Base-by-base conservation (phyloP, 2,113 vertebrate species). In the Dissostichus mawsoni region DNA sequence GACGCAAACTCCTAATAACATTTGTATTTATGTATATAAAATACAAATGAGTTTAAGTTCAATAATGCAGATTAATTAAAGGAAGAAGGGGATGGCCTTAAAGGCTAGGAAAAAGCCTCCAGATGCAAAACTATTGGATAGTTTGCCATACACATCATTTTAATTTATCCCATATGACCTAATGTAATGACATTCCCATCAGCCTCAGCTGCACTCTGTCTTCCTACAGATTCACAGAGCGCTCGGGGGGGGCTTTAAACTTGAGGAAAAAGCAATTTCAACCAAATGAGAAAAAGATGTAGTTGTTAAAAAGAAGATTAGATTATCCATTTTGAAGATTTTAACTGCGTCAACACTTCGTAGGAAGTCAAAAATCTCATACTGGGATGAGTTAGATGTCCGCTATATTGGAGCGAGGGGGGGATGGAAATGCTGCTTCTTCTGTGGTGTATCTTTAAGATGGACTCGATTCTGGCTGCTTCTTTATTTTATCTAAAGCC, bases 401-500 rank as follows among this genome's bases (percentile, higher is more conserved):
- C 68, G 0, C 59, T 82, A 67, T 78, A 68, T 58, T 50, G 29
- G 64, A 59, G 64, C 14, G 67, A 69, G 63, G 23, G 58, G 50
- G 4, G 50, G 47, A 1, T 18, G 48, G 59, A 41, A 47, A 18
- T 8, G 3, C 23, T 47, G 55, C 67, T 69, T 79, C 67, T 76
- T 56, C 57, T 82, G 70, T 78, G 83, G 75, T 83, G 82, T 90
- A 91, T 90, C 90, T 92, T 90, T 61, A 82, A 78, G 76, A 76
- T 69, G 41, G 45, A 78, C 78, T 85, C 47, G 6, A 64, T 76
- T 78, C 57, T 62, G 52, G 51, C 48, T 5, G 52, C 17, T 51
- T 69, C 1, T 41, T 51, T 51, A 51, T 20, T 11, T 63, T 5
- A 76, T 79, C 69, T 57, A 50, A 59, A 58, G 55, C 59, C 65